phyloP scores from a whole-genome alignment of 2,113 vertebrate species.

The Haemorhous mexicanus region DNA sequence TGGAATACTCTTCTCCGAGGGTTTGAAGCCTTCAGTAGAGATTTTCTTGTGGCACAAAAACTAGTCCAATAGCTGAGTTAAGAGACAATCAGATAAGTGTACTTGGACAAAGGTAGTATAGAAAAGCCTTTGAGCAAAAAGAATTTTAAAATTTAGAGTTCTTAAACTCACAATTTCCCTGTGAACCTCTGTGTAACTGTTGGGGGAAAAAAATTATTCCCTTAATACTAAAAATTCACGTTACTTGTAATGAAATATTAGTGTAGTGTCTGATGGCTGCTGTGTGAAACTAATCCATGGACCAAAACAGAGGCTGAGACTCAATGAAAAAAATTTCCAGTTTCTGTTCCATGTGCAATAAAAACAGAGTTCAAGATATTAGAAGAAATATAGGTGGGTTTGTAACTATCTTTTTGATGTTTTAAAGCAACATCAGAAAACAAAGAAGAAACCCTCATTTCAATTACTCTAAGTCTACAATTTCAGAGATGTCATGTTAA shows the following conservation, averaged over 20 bases:
- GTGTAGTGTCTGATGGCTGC: neutral
- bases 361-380: neutral
- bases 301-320: neutral
- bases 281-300: neutral
- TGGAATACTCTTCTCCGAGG: neutral
- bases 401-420: neutral
- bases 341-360: neutral
- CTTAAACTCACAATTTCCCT: neutral
- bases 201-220: fast-evolving
- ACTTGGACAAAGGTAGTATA: neutral
- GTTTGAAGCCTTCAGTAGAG: neutral
- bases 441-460: neutral
- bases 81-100: neutral
- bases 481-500: neutral
- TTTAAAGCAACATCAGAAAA: neutral
- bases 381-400: neutral
- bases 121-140: neutral
- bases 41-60: neutral
- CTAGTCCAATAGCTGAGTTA: neutral
- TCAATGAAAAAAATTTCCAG: neutral
- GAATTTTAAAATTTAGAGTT: neutral
- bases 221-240: neutral
- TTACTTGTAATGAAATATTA: neutral
- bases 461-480: neutral
- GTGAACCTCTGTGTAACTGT: neutral